Base-by-base conservation (phyloP, 2,797 vertebrate species). In the Anabas testudineus region DNA sequence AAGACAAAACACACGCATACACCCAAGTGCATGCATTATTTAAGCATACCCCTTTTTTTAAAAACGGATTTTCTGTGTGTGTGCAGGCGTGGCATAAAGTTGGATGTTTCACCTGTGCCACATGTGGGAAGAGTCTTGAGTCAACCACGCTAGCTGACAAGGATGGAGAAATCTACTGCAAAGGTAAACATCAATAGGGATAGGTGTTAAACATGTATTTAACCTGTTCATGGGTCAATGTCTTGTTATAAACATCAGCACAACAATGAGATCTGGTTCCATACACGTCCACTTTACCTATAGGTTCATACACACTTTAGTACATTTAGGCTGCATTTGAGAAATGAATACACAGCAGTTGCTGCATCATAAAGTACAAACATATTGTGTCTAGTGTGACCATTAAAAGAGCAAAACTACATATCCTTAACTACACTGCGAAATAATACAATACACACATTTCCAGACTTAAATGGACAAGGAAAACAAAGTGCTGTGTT, bases 111-210 rank as follows among this genome's bases (percentile, higher is more conserved):
- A 95, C 96, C 28, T 99, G 97, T 55, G 94, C 95, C 61, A 92
- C 94, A 47, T 99, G 97, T 56, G 95, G 95, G 47, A 99, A 98
- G 76, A 93, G 97, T 57, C 93, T 99, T 10, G 97, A 99, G 92
- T 99, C 97, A 3, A 98, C 97, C 72, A 99, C 97, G 59, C 84
- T 97, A 83, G 94, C 88, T n/a, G 91, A 91, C 60, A 97, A 96
- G 84, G 96, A 97, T 0, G 96, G 96, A 21, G 96, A 97, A 80
- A 97, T 98, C 82, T 97, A 90, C 80, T 92, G 91, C 86, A 92
- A 88, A 91, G 95, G 91, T 97, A 86, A 45, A 79, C 56, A 12
- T 5, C 5, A 12, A 43, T 18, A 28, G 30, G 9, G 51, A 43
- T 39, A 5, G 42, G 14, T n/a, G 16, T 18, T 21, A 7, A 26